Conservation (phyloP, 92 coral and sea anemone genomes). For the Bergia sp. region DNA sequence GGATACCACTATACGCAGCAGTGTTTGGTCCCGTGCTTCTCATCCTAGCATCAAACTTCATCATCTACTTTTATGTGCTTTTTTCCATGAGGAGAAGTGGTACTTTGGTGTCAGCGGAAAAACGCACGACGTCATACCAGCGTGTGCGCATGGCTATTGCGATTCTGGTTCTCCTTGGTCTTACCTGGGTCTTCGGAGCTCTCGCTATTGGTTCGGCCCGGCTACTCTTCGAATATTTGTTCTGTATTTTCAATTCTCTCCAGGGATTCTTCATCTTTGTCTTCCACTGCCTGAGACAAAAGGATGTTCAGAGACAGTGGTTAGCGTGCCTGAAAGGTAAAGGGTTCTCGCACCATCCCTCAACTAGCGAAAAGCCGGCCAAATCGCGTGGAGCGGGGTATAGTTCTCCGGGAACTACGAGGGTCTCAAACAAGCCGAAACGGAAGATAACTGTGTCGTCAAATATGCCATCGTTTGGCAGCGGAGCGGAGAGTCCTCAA, state of each 20-base stretch:
- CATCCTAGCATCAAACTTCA: constrained; percentile 38
- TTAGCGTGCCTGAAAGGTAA: constrained; percentile 24
- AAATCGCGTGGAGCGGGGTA: constrained; percentile 55
- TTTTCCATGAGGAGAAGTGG: constrained; percentile 42
- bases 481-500: constrained; percentile 5
- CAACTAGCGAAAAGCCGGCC: constrained; percentile 40
- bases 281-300: constrained; percentile 51
- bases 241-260: constrained; percentile 63
- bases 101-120: constrained; percentile 50
- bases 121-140: constrained; percentile 39
- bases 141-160: constrained; percentile 55
- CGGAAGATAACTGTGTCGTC: constrained; percentile 15
- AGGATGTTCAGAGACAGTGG: constrained; percentile 42
- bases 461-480: background rate
- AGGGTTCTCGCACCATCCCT: constrained; percentile 16
- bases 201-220: constrained; percentile 55
- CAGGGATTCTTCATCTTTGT: constrained; percentile 60
- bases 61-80: constrained; percentile 43
- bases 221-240: constrained; percentile 55
- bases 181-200: constrained; percentile 61
- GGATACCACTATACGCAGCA: constrained; percentile 52
- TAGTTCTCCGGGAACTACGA: background rate
- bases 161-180: constrained; percentile 56
- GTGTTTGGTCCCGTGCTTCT: constrained; percentile 53
- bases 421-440: background rate